These are phyloP conservation scores for Porites lobata DNA, from an alignment of 92 coral and sea anemone species.

Conservation along the genomic window DNA sequence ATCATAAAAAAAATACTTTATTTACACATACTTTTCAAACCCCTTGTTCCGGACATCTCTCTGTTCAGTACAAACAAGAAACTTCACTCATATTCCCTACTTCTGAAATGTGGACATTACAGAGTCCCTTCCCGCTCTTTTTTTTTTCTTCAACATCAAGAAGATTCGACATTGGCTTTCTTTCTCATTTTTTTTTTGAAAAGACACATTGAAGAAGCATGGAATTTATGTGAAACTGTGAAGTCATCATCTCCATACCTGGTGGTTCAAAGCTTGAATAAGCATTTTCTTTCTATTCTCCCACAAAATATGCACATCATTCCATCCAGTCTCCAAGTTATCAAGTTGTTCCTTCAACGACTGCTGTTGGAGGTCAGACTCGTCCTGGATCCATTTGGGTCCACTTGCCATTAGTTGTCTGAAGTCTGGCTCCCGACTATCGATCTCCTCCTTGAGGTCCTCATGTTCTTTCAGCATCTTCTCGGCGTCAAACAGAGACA, in stretches of 20 bases:
- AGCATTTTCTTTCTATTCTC: conserved; percentile 96
- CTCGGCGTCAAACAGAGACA: conserved; percentile 96
- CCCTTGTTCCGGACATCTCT: not conserved
- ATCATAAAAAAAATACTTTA: too few relatives aligned
- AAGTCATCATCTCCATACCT: conserved; percentile 59
- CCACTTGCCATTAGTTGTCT: conserved; percentile 87
- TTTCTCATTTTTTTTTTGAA: too few relatives aligned
- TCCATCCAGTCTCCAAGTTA: conserved; percentile 93
- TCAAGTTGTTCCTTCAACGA: conserved; percentile 97
- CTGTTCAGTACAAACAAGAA: not conserved
- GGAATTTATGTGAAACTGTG: not conserved
- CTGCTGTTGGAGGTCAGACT: conserved; percentile 96
- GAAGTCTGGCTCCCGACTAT: conserved; percentile 95
- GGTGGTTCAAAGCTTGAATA: conserved; percentile 91
- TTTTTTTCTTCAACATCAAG: too few relatives aligned
- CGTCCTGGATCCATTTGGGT: conserved; percentile 99
- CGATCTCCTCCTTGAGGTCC: conserved; percentile 98
- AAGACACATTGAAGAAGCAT: too few relatives aligned
- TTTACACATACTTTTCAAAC: too few relatives aligned
- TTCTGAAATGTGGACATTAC: too few relatives aligned
- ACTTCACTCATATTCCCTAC: too few relatives aligned
- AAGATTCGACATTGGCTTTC: too few relatives aligned
- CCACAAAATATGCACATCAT: conserved; percentile 91
- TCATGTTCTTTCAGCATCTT: conserved; percentile 93
- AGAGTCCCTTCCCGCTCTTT: too few relatives aligned